phyloP scores from a whole-genome alignment of 2,797 vertebrate species.

The Austrolebias charrua region DNA sequence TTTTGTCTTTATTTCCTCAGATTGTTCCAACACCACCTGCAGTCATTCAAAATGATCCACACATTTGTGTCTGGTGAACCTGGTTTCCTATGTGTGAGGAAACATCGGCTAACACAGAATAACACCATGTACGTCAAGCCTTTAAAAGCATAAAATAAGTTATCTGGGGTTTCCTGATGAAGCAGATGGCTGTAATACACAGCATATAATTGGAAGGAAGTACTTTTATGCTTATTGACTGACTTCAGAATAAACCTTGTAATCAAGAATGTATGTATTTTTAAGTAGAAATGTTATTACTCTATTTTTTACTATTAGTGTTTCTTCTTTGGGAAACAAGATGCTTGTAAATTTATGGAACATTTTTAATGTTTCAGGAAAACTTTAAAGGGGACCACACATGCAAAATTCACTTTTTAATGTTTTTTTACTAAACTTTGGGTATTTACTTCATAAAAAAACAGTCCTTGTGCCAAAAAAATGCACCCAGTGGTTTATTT shows the following conservation, averaged over 20 bases:
- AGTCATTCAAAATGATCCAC: conserved; percentile 24
- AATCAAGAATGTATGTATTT: too few species aligned
- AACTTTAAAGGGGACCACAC: too few species aligned
- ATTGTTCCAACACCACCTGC: conserved; percentile 48
- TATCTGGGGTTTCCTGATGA: conserved; percentile 16
- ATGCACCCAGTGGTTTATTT: too few species aligned
- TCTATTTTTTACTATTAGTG: too few species aligned
- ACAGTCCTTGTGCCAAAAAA: too few species aligned
- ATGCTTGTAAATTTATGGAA: background rate
- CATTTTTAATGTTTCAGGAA: background rate
- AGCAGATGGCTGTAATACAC: conserved; percentile 7
- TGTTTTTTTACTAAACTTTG: too few species aligned
- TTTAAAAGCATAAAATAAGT: conserved; percentile 1
- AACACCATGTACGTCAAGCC: background rate
- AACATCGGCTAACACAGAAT: conserved; percentile 34
- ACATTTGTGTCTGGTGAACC: conserved; percentile 17
- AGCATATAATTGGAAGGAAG: conserved; percentile 15
- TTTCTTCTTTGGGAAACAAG: too few species aligned
- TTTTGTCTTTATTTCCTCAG: conserved; percentile 49
- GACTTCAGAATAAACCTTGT: background rate
- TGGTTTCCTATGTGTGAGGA: conserved; percentile 50
- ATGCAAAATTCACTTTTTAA: too few species aligned
- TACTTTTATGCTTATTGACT: background rate
- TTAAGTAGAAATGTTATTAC: too few species aligned
- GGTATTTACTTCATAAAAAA: too few species aligned